Base-by-base conservation (phyloP, 2,797 vertebrate genomes). In the Anableps anableps region DNA sequence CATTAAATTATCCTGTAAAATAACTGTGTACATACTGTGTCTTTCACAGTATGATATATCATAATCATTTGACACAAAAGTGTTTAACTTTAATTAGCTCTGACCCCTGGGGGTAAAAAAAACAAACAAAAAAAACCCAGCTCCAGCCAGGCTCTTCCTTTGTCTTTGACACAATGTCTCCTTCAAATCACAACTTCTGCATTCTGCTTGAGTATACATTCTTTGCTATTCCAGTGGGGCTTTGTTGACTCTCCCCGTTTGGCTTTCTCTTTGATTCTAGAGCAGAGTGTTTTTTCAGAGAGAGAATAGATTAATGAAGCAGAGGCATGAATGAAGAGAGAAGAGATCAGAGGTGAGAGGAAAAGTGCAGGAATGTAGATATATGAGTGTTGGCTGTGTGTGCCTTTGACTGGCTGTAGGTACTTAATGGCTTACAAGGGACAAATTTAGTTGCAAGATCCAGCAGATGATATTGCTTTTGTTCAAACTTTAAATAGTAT, bases 171-270 rank as follows among this genome's bases (percentile, higher is more conserved):
- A 75, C 26, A 79, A 80, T 68, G 58, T 72, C 71, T 11, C 0
- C 38, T 83, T 84, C 70, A 70, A 74, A 13, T 72, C 51, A 53
- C 75, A 74, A 36, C 51, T 76, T 81, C 43, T 78, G 66, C 43
- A 80, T 89, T 88, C 84, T 74, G 80, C 84, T 74, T 19, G 78
- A 86, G 73, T 79, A 41, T 72, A 79, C 73, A 60, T 68, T 81
- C 78, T 85, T 81, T 81, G 29, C 47, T 76, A 79, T 84, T 88
- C 86, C 76, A 82, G 2, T 17, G 53, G 64, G 82, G 78, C 80
- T 81, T n/a, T 80, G 84, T 89, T 89, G 88, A 82, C 89, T 89
- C 71, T 87, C 75, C 79, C 73, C 80, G 83, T 89, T 91, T 86
- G 80, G 58, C 80, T 85, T 45, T 68, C 58, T 45, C 79, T 90